Evolutionary conservation across 2,113 vertebrate genomes (phyloP).

Genomic region (Amphiprion ocellaris): DNA sequence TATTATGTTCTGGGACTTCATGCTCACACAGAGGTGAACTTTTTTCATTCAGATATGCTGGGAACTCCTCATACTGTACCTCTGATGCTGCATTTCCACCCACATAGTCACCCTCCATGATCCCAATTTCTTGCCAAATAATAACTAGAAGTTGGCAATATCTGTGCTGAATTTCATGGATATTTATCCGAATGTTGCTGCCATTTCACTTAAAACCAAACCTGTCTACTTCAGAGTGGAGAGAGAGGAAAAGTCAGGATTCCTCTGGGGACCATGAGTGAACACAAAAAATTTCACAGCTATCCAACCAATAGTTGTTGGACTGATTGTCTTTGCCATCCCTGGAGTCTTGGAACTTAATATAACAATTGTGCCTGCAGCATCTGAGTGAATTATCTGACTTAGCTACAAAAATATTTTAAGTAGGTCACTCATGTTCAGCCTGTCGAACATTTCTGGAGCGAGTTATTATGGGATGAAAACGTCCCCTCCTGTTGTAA

Average conservation of each 20-base stretch:
- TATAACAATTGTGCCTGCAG: slow-evolving; percentile 1
- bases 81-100: not conserved
- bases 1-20: not conserved
- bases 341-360: not conserved
- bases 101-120: not conserved
- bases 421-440: slow-evolving; percentile 46
- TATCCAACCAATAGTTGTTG: not conserved
- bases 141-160: not conserved
- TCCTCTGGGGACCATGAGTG: not conserved
- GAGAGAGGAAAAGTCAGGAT: not conserved
- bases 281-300: not conserved
- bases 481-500: slow-evolving; percentile 4
- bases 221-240: not conserved
- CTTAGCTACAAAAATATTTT: slow-evolving; percentile 26
- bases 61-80: not conserved
- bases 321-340: slow-evolving; percentile 1
- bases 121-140: not conserved
- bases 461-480: slow-evolving; percentile 21
- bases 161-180: not conserved
- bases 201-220: not conserved
- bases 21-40: not conserved
- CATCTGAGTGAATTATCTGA: slow-evolving; percentile 27
- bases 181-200: not conserved
- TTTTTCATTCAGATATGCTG: not conserved
- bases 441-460: slow-evolving; percentile 5